A percentile compares a stretch with the other conserved stretches of the same genome.
Conservation (phyloP, 2,113 vertebrate genomes). For the Phaethon lepturus region DNA sequence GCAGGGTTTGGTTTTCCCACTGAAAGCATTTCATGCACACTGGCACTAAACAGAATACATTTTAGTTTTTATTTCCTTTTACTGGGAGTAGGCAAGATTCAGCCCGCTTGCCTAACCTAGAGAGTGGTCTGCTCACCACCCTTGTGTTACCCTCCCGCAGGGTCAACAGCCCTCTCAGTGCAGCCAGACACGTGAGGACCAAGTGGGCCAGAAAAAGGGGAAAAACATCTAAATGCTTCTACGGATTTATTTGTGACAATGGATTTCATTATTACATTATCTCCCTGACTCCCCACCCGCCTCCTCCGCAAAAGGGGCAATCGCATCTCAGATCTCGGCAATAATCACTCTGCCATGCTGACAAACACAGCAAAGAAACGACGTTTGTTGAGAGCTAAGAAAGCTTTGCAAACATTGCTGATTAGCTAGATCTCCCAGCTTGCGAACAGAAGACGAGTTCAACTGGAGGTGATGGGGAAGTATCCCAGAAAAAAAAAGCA, state of each 20-base stretch:
- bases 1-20: not conserved
- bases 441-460: not conserved
- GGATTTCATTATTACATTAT: constrained; percentile 59
- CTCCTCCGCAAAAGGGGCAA: constrained; percentile 15
- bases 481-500: not conserved
- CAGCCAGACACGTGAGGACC: not conserved
- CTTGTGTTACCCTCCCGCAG: not conserved
- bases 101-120: not conserved
- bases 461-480: not conserved
- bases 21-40: not conserved
- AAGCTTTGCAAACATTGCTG: constrained; percentile 40
- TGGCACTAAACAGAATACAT: not conserved
- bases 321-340: not conserved
- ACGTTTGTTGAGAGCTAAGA: constrained; percentile 15
- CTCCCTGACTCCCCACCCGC: not conserved
- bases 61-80: not conserved
- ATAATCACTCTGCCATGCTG: not conserved
- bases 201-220: constrained; percentile 30
- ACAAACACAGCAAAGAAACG: constrained; percentile 16
- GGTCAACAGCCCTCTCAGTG: not conserved
- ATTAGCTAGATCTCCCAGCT: constrained; percentile 21
- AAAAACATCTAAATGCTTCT: constrained; percentile 37
- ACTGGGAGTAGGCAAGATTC: not conserved
- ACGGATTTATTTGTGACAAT: constrained; percentile 35
- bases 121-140: not conserved